phyloP scores from a whole-genome alignment of 2,888 invertebrate genomes.

The Cephus sareptanus region DNA sequence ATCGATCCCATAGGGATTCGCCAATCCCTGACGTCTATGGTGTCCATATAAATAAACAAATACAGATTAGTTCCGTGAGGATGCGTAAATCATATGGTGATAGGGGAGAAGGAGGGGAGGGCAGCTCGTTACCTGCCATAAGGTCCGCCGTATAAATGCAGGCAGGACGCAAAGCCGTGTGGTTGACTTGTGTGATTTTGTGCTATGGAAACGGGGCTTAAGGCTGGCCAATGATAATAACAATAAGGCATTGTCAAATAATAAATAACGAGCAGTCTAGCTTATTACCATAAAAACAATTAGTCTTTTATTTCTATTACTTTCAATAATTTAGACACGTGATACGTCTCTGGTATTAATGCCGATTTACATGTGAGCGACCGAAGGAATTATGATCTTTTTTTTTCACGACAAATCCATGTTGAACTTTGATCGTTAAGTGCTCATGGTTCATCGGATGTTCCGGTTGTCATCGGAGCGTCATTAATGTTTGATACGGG shows the following conservation, averaged over 20 bases:
- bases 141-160: neutral
- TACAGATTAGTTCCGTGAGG: slow-evolving; percentile 54
- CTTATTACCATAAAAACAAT: neutral
- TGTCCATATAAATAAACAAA: slow-evolving; percentile 63
- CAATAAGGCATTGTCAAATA: neutral
- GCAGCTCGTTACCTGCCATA: neutral
- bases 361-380: neutral
- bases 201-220: neutral
- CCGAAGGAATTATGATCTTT: neutral
- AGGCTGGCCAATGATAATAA: neutral
- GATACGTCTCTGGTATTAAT: no score
- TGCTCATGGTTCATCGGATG: slow-evolving; percentile 45
- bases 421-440: slow-evolving; percentile 44
- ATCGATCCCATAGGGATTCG: slow-evolving; percentile 17
- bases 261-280: neutral
- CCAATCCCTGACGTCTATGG: slow-evolving; percentile 23
- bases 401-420: neutral
- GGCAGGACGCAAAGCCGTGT: neutral
- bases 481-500: no score
- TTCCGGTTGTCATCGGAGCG: slow-evolving; percentile 12
- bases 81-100: neutral
- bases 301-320: neutral
- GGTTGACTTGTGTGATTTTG: neutral
- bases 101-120: neutral
- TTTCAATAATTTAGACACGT: no score